Conservation (phyloP, 2,113 vertebrate species). For the Anseranas semipalmata region DNA sequence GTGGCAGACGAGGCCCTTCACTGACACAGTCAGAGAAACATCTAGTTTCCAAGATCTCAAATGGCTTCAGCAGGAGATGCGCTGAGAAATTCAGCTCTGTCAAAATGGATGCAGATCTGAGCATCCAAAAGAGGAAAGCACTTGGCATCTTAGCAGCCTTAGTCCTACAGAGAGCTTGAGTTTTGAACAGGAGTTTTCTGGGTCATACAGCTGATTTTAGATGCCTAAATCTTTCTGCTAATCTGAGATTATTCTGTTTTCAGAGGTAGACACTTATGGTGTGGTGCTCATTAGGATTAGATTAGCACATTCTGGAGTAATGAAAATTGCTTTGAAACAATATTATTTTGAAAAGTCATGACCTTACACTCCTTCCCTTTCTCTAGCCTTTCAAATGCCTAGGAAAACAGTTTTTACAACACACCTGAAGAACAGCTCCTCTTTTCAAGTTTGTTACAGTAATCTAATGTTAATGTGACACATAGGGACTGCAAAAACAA, state of each 20-base stretch:
- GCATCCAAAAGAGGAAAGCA: background rate
- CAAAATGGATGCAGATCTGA: background rate
- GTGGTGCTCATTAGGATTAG: background rate
- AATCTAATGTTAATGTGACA: background rate
- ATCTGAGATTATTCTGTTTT: background rate
- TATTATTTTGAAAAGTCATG: background rate
- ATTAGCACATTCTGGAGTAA: background rate
- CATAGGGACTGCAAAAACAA: background rate
- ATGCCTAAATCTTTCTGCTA: background rate
- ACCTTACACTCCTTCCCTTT: background rate
- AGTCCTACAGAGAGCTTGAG: background rate
- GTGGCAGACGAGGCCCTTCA: background rate
- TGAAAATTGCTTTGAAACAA: background rate
- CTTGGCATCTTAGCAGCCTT: background rate
- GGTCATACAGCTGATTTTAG: background rate
- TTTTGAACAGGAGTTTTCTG: background rate
- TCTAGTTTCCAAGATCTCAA: background rate
- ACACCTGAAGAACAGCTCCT: background rate
- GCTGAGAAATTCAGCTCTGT: background rate
- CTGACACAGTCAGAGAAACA: fast-evolving
- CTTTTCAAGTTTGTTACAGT: background rate
- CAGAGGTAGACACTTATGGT: background rate
- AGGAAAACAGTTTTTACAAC: background rate
- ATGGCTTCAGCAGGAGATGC: background rate
- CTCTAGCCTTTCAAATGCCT: background rate